A percentile compares a stretch with the other conserved stretches of the same genome.
phyloP scores from a whole-genome alignment of 2,797 vertebrate species.

The Eulemur coronatus region DNA sequence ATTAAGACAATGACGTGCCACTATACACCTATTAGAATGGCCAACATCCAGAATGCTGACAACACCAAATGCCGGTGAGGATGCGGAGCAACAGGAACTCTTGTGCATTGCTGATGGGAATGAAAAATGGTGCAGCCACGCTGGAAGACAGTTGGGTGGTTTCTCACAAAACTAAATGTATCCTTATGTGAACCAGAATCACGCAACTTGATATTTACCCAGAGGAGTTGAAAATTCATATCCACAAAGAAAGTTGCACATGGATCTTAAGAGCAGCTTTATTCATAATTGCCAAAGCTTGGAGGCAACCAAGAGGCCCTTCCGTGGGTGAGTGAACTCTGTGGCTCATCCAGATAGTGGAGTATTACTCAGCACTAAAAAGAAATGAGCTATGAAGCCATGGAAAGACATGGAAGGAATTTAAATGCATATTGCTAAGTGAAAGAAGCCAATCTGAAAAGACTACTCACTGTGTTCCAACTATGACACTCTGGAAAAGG shows the following conservation, averaged over 20 bases:
- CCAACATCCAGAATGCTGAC: too few species aligned
- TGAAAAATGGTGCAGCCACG: not conserved
- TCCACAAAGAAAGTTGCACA: not conserved
- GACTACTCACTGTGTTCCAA: not conserved
- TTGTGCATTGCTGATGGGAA: not conserved
- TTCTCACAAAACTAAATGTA: not conserved
- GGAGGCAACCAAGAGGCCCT: not conserved
- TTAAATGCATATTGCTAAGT: not conserved
- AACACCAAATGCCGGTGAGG: not conserved
- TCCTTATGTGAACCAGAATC: not conserved
- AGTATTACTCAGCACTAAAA: not conserved
- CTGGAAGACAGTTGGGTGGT: not conserved
- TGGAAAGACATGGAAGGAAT: not conserved
- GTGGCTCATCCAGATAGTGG: not conserved
- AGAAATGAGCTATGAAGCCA: not conserved
- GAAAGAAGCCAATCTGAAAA: not conserved
- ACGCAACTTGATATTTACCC: not conserved
- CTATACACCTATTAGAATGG: not conserved
- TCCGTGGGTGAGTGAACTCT: not conserved
- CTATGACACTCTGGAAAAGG: not conserved
- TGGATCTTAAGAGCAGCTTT: not conserved
- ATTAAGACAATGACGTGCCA: not conserved
- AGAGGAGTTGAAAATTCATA: not conserved
- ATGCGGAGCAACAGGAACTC: not conserved
- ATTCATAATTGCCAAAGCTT: too few species aligned